phyloP scores from a whole-genome alignment of 2,113 vertebrate genomes.

The Ursus arctos region DNA sequence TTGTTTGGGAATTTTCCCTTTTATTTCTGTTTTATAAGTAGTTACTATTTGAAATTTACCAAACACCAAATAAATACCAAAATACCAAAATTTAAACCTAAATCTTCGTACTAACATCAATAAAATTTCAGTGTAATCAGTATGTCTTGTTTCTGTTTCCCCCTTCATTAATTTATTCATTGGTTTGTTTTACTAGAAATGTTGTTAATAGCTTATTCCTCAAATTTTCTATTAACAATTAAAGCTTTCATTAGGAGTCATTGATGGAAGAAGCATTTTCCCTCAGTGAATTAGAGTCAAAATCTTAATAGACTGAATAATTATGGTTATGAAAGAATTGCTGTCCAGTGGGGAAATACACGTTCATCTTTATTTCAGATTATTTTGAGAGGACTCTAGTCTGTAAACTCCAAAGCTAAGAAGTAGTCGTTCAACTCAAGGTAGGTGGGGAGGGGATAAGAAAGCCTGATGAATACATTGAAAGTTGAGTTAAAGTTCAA shows the following conservation, averaged over 20 bases:
- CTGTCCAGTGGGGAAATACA: not conserved
- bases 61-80: not conserved
- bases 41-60: slow-evolving; percentile 33
- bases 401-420: not conserved
- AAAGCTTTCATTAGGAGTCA: not conserved
- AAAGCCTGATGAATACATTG: not conserved
- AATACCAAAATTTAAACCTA: not conserved
- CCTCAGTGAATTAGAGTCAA: not conserved
- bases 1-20: not conserved
- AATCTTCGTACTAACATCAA: not conserved
- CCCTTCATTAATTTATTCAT: slow-evolving; percentile 3
- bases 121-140: slow-evolving; percentile 19
- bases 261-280: not conserved
- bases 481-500: slow-evolving; percentile 24
- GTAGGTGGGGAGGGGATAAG: not conserved
- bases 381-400: slow-evolving; percentile 25
- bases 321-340: slow-evolving; percentile 28
- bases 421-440: not conserved
- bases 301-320: not conserved
- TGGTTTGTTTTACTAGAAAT: slow-evolving; percentile 18
- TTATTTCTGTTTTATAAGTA: not conserved
- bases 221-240: slow-evolving; percentile 14
- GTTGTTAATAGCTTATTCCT: not conserved
- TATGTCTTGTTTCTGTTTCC: not conserved
- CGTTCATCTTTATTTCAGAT: slow-evolving; percentile 5